Evolutionary conservation across 2,797 vertebrate species (phyloP).

Genomic region (Phrynocephalus guinanensis): DNA sequence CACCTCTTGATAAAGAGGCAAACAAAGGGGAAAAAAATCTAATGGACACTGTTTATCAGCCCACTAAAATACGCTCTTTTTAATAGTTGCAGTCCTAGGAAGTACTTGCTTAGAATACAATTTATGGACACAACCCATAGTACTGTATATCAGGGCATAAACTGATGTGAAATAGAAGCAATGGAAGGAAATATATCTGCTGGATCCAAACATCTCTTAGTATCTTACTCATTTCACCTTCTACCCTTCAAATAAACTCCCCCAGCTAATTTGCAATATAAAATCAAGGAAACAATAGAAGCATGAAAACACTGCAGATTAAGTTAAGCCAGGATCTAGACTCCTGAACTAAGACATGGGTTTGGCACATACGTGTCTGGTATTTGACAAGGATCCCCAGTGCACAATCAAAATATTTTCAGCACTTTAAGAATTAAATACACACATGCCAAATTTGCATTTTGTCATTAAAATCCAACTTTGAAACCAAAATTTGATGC

Average conservation of each 20-base stretch:
- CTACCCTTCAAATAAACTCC: not conserved
- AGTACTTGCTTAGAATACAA: not conserved
- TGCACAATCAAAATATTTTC: not conserved
- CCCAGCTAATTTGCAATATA: not conserved
- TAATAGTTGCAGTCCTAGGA: not conserved
- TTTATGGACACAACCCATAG: not conserved
- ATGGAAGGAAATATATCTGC: constrained; percentile 6
- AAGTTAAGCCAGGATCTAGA: not conserved
- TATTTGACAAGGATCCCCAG: not conserved
- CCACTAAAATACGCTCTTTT: not conserved
- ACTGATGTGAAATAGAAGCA: not conserved
- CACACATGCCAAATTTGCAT: not conserved
- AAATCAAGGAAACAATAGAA: not conserved
- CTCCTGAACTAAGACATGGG: not conserved
- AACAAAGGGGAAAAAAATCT: not conserved
- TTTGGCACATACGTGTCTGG: not conserved
- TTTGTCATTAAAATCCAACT: not conserved
- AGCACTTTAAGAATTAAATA: not conserved
- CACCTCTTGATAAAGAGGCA: not conserved
- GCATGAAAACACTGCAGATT: not conserved
- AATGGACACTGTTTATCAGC: not conserved
- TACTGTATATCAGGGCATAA: constrained; percentile 13
- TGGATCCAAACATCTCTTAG: not conserved
- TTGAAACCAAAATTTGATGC: not conserved
- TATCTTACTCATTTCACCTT: not conserved